Conservation (phyloP, 1,140 invertebrate genomes). For the Oscheius sp. region DNA sequence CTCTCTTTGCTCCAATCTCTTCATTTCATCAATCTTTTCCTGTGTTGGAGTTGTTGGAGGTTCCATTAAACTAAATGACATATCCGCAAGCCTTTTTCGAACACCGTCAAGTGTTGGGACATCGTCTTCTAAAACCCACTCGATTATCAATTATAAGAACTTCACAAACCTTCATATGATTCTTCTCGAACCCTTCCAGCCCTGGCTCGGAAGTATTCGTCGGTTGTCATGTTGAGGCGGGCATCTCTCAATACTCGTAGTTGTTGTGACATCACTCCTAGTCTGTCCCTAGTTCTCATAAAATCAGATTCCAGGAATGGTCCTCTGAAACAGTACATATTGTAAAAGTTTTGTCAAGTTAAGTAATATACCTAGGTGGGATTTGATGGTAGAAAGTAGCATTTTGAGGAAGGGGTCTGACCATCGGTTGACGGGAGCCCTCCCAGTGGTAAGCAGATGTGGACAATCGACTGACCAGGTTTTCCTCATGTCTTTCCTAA, state of each 20-base stretch:
- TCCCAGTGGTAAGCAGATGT: not conserved
- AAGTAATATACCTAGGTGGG: not conserved
- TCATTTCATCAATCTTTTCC: not conserved
- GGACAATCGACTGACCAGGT: not conserved
- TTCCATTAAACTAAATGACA: not conserved
- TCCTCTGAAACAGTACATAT: not conserved
- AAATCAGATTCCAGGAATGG: conserved; percentile 1
- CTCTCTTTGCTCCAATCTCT: not conserved
- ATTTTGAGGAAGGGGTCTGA: not conserved
- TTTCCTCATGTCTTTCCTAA: not conserved
- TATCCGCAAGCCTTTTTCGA: not conserved
- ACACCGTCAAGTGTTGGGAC: not conserved
- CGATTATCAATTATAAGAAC: not conserved
- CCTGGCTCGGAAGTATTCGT: not conserved
- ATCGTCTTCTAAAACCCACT: not conserved
- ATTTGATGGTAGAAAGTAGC: not conserved
- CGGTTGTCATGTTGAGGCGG: not conserved
- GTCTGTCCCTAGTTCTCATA: not conserved
- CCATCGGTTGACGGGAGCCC: not conserved
- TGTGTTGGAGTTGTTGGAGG: not conserved
- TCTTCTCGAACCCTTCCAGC: not conserved
- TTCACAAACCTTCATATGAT: not conserved
- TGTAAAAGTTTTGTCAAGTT: not conserved
- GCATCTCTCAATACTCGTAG: not conserved
- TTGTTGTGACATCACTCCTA: not conserved